Percentiles rank a stretch among this genome's conserved stretches.
Evolutionary conservation across 2,888 invertebrate genomes (phyloP).

Genomic region (Chrysotoxum bicinctum): DNA sequence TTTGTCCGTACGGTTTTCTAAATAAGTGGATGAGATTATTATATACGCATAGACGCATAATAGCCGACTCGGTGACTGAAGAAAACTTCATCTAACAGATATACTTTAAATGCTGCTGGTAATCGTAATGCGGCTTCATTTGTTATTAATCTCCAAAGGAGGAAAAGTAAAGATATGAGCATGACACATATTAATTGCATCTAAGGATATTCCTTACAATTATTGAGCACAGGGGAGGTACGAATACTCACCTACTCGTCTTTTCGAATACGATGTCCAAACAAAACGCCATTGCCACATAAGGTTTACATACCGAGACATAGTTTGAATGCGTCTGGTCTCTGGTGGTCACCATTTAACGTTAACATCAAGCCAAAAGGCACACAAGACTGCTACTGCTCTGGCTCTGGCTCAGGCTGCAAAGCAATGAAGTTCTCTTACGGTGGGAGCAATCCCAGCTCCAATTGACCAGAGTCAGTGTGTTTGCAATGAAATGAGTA

Average conservation of each 20-base stretch:
- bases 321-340: constrained; percentile 44
- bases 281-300: constrained; percentile 51
- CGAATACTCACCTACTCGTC: constrained; percentile 60
- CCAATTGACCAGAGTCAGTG: constrained; percentile 49
- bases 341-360: constrained; percentile 54
- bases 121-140: constrained; percentile 47
- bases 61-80: constrained; percentile 20
- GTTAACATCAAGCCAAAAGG: constrained; percentile 35
- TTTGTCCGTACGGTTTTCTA: background rate
- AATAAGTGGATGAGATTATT: background rate
- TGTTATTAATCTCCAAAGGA: constrained; percentile 51
- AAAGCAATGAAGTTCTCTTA: constrained; percentile 46
- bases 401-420: background rate
- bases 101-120: constrained; percentile 6
- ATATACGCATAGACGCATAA: background rate
- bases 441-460: constrained; percentile 50
- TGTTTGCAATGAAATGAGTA: constrained; percentile 57
- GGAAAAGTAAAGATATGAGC: constrained; percentile 52
- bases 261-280: constrained; percentile 46
- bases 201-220: constrained; percentile 51
- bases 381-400: constrained; percentile 3
- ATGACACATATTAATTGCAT: constrained; percentile 69
- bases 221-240: constrained; percentile 62
- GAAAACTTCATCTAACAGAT: constrained; percentile 10
- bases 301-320: constrained; percentile 45